Evolutionary conservation across 2,888 invertebrate species (phyloP).

Genomic region (Allygus modestus): DNA sequence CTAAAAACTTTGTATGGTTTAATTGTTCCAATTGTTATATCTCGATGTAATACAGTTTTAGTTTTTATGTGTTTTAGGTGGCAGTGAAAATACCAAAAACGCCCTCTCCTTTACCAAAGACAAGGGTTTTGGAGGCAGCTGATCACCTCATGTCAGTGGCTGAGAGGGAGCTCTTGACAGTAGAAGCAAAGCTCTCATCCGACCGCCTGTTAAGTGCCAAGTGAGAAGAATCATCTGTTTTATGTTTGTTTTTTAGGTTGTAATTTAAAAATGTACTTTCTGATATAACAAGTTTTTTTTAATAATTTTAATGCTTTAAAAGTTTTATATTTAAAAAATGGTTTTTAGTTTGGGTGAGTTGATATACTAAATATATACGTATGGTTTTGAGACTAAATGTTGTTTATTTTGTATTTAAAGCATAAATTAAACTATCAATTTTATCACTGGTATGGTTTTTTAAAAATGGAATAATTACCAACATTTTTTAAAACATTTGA

Average conservation of each 20-base stretch:
- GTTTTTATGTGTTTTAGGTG: neutral
- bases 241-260: constrained; percentile 21
- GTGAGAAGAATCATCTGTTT: constrained; percentile 18
- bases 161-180: constrained; percentile 1
- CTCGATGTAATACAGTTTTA: too few relatives aligned
- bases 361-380: too few relatives aligned
- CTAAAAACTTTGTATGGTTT: too few relatives aligned
- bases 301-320: too few relatives aligned
- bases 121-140: constrained; percentile 2
- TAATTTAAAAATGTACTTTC: neutral
- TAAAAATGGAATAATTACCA: too few relatives aligned
- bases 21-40: too few relatives aligned
- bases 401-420: too few relatives aligned
- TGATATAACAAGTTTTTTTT: neutral
- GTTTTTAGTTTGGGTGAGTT: neutral
- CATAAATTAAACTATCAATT: too few relatives aligned
- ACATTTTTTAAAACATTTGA: too few relatives aligned
- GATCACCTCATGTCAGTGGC: constrained; percentile 19
- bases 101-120: constrained; percentile 28
- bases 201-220: neutral
- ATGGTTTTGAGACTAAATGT: too few relatives aligned
- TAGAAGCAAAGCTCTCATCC: constrained; percentile 34
- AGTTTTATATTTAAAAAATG: neutral
- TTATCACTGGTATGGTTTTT: too few relatives aligned
- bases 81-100: constrained; percentile 8